phyloP scores from a whole-genome alignment of 2,888 invertebrate species.

The Colostygia pectinataria region DNA sequence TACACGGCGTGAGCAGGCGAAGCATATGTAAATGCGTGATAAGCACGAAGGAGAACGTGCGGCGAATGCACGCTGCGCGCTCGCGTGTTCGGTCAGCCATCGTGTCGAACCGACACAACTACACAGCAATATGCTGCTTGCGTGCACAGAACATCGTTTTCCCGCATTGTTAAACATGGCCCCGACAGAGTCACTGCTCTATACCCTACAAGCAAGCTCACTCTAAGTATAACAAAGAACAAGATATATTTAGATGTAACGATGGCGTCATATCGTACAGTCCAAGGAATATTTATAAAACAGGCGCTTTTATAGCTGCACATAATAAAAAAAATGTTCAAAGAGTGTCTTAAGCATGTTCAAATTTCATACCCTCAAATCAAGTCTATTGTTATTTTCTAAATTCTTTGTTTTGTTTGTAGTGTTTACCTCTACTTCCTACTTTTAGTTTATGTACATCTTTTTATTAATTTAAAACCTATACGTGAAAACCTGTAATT shows the following conservation, averaged over 20 bases:
- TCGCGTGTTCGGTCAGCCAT: conserved; percentile 27
- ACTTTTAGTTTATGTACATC: too few relatives aligned
- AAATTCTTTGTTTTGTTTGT: too few relatives aligned
- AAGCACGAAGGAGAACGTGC: conserved; percentile 68
- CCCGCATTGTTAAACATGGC: conserved; percentile 64
- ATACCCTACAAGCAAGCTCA: conserved; percentile 13
- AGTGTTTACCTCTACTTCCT: too few relatives aligned
- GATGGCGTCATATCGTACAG: not conserved
- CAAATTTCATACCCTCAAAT: too few relatives aligned
- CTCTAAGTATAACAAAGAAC: not conserved
- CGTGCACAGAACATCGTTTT: conserved; percentile 38
- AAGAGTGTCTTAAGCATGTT: too few relatives aligned
- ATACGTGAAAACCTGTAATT: too few relatives aligned
- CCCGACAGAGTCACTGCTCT: conserved; percentile 39
- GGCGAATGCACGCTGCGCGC: conserved; percentile 51
- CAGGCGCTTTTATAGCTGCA: too few relatives aligned
- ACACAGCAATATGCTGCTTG: conserved; percentile 23
- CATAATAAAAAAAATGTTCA: too few relatives aligned
- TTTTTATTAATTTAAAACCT: too few relatives aligned
- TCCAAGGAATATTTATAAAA: not conserved
- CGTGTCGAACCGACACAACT: conserved; percentile 20
- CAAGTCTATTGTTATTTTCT: too few relatives aligned
- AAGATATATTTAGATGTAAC: conserved; percentile 10
- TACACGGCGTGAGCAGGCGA: conserved; percentile 69
- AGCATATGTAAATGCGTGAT: conserved; percentile 80